These are phyloP conservation scores for Perdita meconis DNA, from an alignment of 2,888 invertebrate species.

Conservation along the genomic window DNA sequence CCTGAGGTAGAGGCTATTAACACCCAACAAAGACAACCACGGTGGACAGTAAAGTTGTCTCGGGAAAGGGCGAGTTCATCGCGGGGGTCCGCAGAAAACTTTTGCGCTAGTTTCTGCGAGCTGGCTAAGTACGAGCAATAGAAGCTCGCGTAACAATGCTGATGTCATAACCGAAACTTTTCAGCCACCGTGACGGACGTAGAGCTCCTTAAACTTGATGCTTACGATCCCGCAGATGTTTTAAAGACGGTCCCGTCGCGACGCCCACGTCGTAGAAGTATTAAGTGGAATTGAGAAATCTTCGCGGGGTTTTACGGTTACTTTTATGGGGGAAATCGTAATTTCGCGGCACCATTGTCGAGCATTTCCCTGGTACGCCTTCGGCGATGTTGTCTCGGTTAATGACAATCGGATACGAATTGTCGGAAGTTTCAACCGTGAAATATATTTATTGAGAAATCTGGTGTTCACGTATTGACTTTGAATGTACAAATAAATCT, in stretches of 20 bases:
- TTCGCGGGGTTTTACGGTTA: constrained; percentile 30
- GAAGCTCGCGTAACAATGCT: constrained; percentile 48
- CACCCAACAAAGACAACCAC: constrained; percentile 30
- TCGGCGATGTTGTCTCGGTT: neutral
- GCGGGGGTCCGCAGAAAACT: constrained; percentile 43
- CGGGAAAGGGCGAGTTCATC: constrained; percentile 4
- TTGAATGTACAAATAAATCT: too few relatives aligned
- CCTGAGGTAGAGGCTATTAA: constrained; percentile 30
- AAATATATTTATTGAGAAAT: too few relatives aligned
- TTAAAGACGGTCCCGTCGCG: constrained; percentile 6
- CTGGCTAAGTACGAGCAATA: constrained; percentile 24
- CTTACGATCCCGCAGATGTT: constrained; percentile 40
- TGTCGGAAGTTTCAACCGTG: too few relatives aligned
- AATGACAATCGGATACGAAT: constrained; percentile 19
- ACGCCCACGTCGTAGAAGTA: constrained; percentile 21
- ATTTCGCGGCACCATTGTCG: constrained; percentile 3
- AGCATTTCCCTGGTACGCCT: neutral
- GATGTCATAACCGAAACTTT: constrained; percentile 55
- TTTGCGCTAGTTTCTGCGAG: constrained; percentile 42
- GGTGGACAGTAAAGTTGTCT: constrained; percentile 15
- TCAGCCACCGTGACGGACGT: constrained; percentile 22
- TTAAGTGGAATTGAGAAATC: constrained; percentile 51
- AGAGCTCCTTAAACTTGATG: constrained; percentile 43
- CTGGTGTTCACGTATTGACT: too few relatives aligned
- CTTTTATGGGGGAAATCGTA: constrained; percentile 42